These are phyloP conservation scores for Escarpia spicata DNA, from an alignment of 2,888 invertebrate genomes.

Conservation along the genomic window DNA sequence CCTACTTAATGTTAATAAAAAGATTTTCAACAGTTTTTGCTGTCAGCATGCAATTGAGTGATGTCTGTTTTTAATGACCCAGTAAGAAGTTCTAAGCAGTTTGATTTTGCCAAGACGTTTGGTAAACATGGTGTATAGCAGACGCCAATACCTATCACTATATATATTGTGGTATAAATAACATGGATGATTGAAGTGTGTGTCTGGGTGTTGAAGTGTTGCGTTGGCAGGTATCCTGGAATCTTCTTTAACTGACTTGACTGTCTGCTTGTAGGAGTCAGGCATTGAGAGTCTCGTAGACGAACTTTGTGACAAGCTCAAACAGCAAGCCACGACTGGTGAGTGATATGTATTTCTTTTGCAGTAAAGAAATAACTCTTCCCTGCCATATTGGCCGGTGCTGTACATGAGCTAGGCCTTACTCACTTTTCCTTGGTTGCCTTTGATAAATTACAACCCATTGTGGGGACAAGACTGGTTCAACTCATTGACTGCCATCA, in stretches of 20 bases:
- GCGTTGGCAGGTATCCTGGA: not conserved
- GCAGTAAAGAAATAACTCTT: not conserved
- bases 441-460: not conserved
- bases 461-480: not conserved
- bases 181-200: not conserved
- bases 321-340: constrained; percentile 72
- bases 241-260: not conserved
- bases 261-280: constrained; percentile 69
- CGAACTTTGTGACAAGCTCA: constrained; percentile 82
- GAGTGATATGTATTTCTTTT: not conserved
- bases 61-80: no score
- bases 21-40: no score
- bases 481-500: not conserved
- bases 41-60: no score
- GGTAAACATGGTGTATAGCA: not conserved
- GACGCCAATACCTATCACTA: no score
- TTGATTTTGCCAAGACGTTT: not conserved
- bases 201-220: not conserved
- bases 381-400: not conserved
- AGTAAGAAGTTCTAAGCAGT: not conserved
- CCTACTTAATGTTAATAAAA: no score
- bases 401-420: not conserved
- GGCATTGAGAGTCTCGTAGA: constrained; percentile 84
- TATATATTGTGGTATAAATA: no score
- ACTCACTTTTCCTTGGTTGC: not conserved